phyloP scores from a whole-genome alignment of 2,888 invertebrate species.

The Cinara cedri region DNA sequence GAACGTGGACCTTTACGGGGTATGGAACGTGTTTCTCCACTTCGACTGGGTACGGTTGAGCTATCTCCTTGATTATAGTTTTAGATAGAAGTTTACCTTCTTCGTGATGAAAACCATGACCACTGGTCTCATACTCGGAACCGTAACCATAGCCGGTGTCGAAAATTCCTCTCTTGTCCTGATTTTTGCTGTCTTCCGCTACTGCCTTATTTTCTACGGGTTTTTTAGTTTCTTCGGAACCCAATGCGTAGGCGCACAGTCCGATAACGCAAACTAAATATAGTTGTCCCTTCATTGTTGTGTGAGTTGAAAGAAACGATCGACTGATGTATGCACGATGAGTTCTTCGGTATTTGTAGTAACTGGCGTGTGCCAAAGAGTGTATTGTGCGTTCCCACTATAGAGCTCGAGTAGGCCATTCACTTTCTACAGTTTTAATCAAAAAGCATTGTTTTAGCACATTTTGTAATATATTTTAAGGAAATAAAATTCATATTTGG shows the following conservation, averaged over 20 bases:
- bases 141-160: conserved; percentile 51
- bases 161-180: conserved; percentile 51
- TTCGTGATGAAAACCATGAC: conserved; percentile 11
- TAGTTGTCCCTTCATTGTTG: background rate
- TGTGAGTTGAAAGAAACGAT: background rate
- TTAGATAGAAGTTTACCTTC: conserved; percentile 55
- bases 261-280: background rate
- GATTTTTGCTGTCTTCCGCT: conserved; percentile 6
- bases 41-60: conserved; percentile 60
- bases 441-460: too few species aligned
- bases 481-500: too few species aligned
- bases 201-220: conserved; percentile 22
- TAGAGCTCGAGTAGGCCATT: too few species aligned
- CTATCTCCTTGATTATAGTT: conserved; percentile 57
- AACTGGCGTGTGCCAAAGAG: too few species aligned
- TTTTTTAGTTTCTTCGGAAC: background rate
- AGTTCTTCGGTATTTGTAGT: too few species aligned
- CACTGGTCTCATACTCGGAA: background rate
- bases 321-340: conserved; percentile 14
- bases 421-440: too few species aligned
- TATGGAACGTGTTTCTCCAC: conserved; percentile 61
- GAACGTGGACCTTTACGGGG: conserved; percentile 70
- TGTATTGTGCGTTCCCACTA: too few species aligned
- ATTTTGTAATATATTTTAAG: too few species aligned
- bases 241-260: background rate